Evolutionary conservation across 2,113 vertebrate genomes (phyloP), one percentile per base, ranked within the genome.

Genomic region (Amia ocellicauda): DNA sequence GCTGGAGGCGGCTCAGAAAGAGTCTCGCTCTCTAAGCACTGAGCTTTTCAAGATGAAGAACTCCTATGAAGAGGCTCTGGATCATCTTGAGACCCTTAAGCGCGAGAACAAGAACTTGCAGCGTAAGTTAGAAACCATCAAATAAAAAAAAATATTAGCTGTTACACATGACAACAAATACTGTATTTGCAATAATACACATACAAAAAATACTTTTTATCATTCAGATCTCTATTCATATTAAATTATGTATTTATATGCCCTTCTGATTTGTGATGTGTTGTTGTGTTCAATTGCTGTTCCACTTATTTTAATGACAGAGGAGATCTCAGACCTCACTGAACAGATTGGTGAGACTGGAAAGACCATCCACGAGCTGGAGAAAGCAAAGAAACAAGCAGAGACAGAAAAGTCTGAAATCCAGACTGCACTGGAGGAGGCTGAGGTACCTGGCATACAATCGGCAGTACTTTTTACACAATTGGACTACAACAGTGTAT

Each of bases 361-460:
- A 40, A 96, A 96, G 69, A 90, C 87, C 0, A 90, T 94, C 16
- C 91, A 94, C 66, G 93, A 96, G 74, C 72, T 96, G 51, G 93
- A 95, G 73, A 96, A 96, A 72, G 68, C 88, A 29, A 96, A 94
- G 78, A 96, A 95, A 78, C 78, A 86, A 23, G 62, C 72, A 58
- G 89, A 96, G 52, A 69, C 83, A 60, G 93, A 95, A 64, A 95
- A 96, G 69, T 69, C 81, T 60, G 93, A 95, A 80, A 77, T 96
- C 19, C 93, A 95, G 66, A 84, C 85, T 17, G 76, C 91, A 5
- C 40, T 93, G 11, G 91, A 93, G 61, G 92, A 93, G 74, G 92
- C 89, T 51, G 92, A 93, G 88, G 91, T 91, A 62, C n/a, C n/a
- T n/a, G n/a, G n/a, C n/a, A n/a, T n/a, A n/a, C n/a, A n/a, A n/a